These are phyloP conservation scores for Salticus scenicus DNA, from an alignment of 2,888 invertebrate genomes.

Conservation along the genomic window DNA sequence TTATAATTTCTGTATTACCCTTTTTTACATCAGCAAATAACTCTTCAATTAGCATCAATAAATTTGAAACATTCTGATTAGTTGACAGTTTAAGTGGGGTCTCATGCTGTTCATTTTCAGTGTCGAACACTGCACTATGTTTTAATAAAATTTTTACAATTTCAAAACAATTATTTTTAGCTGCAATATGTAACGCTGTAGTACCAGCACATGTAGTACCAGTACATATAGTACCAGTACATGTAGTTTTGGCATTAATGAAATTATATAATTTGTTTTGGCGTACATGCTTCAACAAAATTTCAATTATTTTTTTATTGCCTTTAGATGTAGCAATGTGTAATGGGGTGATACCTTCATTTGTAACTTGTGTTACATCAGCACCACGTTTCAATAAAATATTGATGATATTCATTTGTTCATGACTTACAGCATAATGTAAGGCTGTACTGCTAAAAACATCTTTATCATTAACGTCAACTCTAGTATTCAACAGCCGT, in stretches of 20 bases:
- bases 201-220: too few species aligned
- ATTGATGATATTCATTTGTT: background rate
- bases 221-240: too few species aligned
- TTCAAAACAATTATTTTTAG: background rate
- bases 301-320: background rate
- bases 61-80: background rate
- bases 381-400: background rate
- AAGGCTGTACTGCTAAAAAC: background rate
- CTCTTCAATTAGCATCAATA: background rate
- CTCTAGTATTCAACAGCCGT: background rate
- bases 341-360: background rate
- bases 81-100: background rate
- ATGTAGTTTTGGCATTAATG: conserved; percentile 23
- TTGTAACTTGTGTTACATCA: background rate
- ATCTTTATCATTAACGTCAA: background rate
- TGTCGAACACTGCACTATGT: conserved; percentile 23
- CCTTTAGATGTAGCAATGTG: background rate
- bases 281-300: conserved; percentile 6
- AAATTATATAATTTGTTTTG: background rate
- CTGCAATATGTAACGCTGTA: conserved; percentile 25
- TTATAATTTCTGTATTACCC: too few species aligned
- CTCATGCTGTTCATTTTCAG: conserved; percentile 8
- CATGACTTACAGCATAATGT: background rate
- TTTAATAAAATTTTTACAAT: background rate
- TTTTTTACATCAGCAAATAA: background rate